Conservation (phyloP, 2,797 vertebrate species). For the Okamejei kenojei region DNA sequence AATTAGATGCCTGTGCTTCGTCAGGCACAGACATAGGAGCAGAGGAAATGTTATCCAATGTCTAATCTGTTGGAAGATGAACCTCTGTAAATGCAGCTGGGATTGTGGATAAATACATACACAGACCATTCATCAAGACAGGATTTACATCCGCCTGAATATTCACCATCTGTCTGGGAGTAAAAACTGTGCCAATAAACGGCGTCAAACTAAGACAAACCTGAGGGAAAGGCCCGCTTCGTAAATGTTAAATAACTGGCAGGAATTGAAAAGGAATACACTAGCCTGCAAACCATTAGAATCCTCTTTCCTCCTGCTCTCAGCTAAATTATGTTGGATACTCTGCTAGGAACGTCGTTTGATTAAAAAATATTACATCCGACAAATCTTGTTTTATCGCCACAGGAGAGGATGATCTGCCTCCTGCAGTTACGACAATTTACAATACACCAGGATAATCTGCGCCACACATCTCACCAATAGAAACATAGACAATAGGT, state of each 20-base stretch:
- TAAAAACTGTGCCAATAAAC: background rate
- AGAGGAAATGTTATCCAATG: background rate
- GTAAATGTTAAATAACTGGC: background rate
- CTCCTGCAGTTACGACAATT: background rate
- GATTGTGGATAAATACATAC: background rate
- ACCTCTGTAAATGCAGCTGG: background rate
- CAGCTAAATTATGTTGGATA: background rate
- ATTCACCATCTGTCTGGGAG: slow-evolving; percentile 1
- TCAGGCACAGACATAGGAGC: background rate
- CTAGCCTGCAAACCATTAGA: slow-evolving; percentile 3
- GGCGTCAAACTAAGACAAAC: background rate
- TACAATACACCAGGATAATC: slow-evolving; percentile 9
- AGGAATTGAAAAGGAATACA: slow-evolving; percentile 8
- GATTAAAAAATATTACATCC: slow-evolving; percentile 10
- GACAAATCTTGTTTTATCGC: slow-evolving; percentile 20
- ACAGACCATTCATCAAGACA: slow-evolving; percentile 1
- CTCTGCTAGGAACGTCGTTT: background rate
- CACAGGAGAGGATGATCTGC: background rate
- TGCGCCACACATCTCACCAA: background rate
- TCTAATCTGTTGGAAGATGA: background rate
- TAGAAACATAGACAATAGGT: too few relatives aligned
- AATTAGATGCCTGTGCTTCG: background rate
- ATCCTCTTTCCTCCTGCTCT: background rate
- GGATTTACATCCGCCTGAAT: background rate
- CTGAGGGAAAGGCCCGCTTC: background rate